A percentile compares a stretch with the other conserved stretches of the same genome.
Conservation (phyloP, 2,888 invertebrate genomes). For the Microctonus brassicae region DNA sequence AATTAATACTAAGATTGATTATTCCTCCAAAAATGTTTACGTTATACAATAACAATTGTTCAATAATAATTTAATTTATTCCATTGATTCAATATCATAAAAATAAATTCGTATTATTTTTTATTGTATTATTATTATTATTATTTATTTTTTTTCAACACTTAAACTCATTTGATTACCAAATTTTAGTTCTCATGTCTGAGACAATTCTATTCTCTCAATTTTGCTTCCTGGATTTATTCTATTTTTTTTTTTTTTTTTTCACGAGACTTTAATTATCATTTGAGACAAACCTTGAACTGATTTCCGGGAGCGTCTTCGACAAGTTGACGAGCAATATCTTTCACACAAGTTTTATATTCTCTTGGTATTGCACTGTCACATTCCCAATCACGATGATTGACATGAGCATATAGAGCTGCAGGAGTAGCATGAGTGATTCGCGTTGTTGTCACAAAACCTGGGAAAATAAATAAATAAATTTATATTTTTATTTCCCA, state of each 20-base stretch:
- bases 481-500: not conserved
- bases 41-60: no score
- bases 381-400: conserved; percentile 75
- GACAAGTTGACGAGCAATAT: conserved; percentile 76
- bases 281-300: conserved; percentile 70
- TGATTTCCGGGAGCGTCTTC: conserved; percentile 75
- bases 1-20: no score
- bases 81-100: no score
- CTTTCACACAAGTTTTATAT: conserved; percentile 70
- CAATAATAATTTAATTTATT: no score
- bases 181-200: no score
- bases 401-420: conserved; percentile 73
- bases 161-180: no score
- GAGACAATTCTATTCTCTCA: no score
- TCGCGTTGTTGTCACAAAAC: conserved; percentile 78
- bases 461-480: conserved; percentile 53
- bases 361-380: conserved; percentile 67
- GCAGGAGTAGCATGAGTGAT: conserved; percentile 79
- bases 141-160: no score
- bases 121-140: no score
- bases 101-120: no score
- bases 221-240: not conserved
- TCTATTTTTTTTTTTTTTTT: not conserved
- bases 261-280: no score
- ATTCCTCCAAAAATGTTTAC: no score